Conservation (phyloP, 2,797 vertebrate genomes). For the Pogonophryne albipinna region DNA sequence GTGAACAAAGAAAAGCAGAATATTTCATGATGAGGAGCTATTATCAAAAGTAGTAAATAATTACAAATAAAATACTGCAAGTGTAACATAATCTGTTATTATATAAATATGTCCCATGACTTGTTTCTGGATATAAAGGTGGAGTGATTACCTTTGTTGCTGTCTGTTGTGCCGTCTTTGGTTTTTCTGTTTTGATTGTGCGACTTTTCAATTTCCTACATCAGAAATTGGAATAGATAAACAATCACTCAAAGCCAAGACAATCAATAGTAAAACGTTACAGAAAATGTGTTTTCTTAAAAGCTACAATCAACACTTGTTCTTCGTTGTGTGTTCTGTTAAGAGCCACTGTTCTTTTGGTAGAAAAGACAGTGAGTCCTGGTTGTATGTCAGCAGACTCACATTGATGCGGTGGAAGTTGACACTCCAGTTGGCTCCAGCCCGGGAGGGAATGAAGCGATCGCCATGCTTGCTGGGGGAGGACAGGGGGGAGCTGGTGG, state of each 20-base stretch:
- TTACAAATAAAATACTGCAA: not conserved
- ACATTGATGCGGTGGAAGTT: conserved; percentile 99
- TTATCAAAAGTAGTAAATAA: no score
- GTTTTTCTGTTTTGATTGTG: conserved; percentile 99
- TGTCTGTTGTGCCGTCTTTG: conserved; percentile 97
- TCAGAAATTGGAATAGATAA: conserved; percentile 27
- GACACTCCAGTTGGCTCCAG: conserved; percentile 98
- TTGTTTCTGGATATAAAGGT: not conserved
- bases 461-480: conserved; percentile 98
- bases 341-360: conserved; percentile 48
- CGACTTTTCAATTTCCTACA: conserved; percentile 97
- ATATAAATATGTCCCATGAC: not conserved
- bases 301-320: conserved; percentile 20
- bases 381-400: conserved; percentile 66
- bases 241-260: not conserved
- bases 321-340: conserved; percentile 5
- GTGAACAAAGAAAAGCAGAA: not conserved
- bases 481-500: conserved; percentile 95
- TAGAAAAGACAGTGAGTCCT: conserved; percentile 20
- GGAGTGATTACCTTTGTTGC: conserved; percentile 91
- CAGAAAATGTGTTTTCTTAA: not conserved
- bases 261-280: not conserved
- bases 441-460: conserved; percentile 97
- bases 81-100: not conserved
- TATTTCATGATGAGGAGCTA: no score